phyloP scores from a whole-genome alignment of 1,140 invertebrate species.

The Orchestia grillus region DNA sequence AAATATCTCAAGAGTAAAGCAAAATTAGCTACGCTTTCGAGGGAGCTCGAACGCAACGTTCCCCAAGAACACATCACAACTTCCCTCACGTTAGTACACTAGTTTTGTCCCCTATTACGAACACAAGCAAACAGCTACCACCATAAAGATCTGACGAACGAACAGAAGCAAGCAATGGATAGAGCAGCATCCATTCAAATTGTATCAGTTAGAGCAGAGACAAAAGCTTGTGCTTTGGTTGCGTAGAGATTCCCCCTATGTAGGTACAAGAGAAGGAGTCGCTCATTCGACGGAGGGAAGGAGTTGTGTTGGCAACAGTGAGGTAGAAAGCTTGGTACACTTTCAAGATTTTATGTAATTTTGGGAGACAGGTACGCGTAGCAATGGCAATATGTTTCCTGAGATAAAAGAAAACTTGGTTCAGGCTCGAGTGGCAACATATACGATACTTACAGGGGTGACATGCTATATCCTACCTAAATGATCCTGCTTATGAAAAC shows the following conservation, averaged over 20 bases:
- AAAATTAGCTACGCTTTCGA: constrained; percentile 3
- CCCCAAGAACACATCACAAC: neutral
- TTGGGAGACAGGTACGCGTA: constrained; percentile 34
- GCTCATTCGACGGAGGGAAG: neutral
- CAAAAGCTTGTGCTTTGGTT: neutral
- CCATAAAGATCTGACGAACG: neutral
- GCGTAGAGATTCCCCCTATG: neutral
- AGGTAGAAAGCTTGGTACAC: neutral
- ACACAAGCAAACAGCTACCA: neutral
- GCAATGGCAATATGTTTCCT: constrained; percentile 50
- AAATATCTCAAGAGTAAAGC: neutral
- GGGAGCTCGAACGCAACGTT: neutral
- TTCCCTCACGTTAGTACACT: neutral
- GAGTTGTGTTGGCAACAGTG: neutral
- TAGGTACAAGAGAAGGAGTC: neutral
- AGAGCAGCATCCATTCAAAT: neutral
- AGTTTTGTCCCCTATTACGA: neutral
- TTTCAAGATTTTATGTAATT: neutral
- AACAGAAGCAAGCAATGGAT: neutral
- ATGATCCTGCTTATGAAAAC: neutral
- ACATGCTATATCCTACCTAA: too few relatives aligned
- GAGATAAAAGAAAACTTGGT: neutral
- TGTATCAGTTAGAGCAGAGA: neutral
- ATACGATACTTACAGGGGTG: neutral
- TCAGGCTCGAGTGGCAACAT: neutral